These are phyloP conservation scores for Heliconius nattereri DNA, from an alignment of 1,140 invertebrate genomes.

Conservation along the genomic window DNA sequence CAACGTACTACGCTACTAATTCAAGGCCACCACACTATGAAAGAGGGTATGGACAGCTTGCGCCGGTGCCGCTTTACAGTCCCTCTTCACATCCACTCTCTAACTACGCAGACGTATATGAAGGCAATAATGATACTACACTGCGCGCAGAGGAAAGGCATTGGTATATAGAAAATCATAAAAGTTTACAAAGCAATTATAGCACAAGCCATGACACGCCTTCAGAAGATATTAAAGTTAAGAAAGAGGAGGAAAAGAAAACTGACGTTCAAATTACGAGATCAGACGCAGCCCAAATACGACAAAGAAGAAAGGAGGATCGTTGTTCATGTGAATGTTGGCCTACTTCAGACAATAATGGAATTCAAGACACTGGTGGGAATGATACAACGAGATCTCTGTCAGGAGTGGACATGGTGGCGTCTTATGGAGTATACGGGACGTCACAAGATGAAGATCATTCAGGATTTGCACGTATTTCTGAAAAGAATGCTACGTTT, in stretches of 20 bases:
- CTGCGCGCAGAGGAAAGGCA: constrained; percentile 78
- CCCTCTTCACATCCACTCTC: constrained; percentile 69
- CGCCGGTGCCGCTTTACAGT: constrained; percentile 67
- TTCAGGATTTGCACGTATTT: constrained; percentile 74
- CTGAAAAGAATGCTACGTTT: constrained; percentile 69
- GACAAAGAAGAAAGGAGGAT: constrained; percentile 76
- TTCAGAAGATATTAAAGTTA: constrained; percentile 75
- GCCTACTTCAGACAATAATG: constrained; percentile 75
- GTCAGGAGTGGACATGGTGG: constrained; percentile 79
- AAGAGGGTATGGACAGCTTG: constrained; percentile 66
- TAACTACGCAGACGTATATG: constrained; percentile 77
- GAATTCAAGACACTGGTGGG: constrained; percentile 56
- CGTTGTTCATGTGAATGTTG: constrained; percentile 80
- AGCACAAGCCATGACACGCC: constrained; percentile 58
- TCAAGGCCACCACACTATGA: constrained; percentile 74
- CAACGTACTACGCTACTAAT: constrained; percentile 70
- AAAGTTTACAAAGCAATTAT: constrained; percentile 70
- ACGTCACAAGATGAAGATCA: constrained; percentile 79
- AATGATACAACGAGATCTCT: constrained; percentile 71
- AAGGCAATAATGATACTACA: constrained; percentile 79
- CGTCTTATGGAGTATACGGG: constrained; percentile 78
- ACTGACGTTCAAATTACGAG: constrained; percentile 60
- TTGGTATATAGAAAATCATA: constrained; percentile 81
- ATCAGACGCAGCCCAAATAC: constrained; percentile 60
- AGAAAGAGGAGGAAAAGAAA: constrained; percentile 78